phyloP scores from a whole-genome alignment of 2,113 vertebrate species.

The Jaculus jaculus region DNA sequence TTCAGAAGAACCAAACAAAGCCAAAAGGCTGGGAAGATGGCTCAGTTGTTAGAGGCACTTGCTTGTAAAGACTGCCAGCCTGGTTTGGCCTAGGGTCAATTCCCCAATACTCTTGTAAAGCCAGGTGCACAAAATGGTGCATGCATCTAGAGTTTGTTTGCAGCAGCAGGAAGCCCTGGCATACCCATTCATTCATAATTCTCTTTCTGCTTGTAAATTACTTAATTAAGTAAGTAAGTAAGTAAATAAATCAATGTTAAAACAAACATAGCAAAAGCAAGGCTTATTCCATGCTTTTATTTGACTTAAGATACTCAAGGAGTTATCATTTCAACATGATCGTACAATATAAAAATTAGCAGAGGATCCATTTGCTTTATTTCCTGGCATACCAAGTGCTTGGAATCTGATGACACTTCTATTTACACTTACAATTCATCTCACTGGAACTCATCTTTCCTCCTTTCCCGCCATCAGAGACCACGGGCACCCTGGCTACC shows the following conservation, averaged over 20 bases:
- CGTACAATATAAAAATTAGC: neutral
- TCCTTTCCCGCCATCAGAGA: neutral
- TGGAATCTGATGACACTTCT: neutral
- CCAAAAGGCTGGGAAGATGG: neutral
- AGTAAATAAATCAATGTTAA: no score
- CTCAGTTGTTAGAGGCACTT: no score
- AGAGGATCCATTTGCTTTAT: neutral
- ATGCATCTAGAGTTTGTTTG: no score
- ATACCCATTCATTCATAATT: no score
- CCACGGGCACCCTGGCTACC: accelerated
- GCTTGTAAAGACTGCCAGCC: no score
- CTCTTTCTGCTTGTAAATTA: no score
- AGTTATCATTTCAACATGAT: neutral
- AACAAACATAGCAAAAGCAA: neutral
- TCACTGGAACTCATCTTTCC: neutral
- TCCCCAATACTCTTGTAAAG: no score
- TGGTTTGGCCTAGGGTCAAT: no score
- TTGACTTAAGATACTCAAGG: neutral
- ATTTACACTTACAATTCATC: no score
- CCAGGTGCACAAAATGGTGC: no score
- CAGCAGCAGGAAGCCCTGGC: no score
- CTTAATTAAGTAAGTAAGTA: no score
- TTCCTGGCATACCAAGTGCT: neutral
- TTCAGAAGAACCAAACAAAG: neutral
- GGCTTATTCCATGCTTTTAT: neutral